Base-by-base conservation (phyloP, 2,113 vertebrate genomes). In the Daubentonia madagascariensis region DNA sequence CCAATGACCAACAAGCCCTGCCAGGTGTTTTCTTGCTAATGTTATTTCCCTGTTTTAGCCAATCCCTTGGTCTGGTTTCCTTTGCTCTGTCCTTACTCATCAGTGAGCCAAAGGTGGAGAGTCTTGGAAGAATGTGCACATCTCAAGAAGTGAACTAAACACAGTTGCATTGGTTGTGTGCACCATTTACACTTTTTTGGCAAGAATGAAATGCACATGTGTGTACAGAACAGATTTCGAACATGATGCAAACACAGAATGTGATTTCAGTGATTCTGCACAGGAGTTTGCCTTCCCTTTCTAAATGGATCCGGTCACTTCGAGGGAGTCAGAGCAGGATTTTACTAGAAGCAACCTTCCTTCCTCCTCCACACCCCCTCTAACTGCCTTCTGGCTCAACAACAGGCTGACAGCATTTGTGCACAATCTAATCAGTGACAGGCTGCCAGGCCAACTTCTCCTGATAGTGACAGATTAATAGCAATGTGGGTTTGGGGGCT, bases 341-440 rank as follows among this genome's bases (percentile, higher is more conserved):
- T 94, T 91, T 54, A 57, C 68, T 11, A 80, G 45, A 2, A 43
- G 9, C 7, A n/a, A 11, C 70, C 67, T 97, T 89, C 90, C 70
- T 88, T 75, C 93, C 89, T 96, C 52, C 52, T 91, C 59, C 65
- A 93, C 67, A 8, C 96, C 80, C 83, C 63, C 17, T 78, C 67
- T 85, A 94, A 75, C 96, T 76, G 79, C 96, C 78, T 96, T 89
- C 96, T 94, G 96, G 65, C 93, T 95, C 92, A 98, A 93, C 43
- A 95, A 65, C 91, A 97, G 93, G 73, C 61, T 86, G 61, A n/a
- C 95, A 75, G 72, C 52, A 97, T 98, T 96, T 94, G 89, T 89
- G 45, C 23, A 93, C 61, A 97, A 75, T 96, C 96, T 96, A 97
- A 94, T 93, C 89, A 97, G 92, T 84, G 94, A 35, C 76, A 94